Evolutionary conservation across 2,113 vertebrate genomes (phyloP), one percentile per base, ranked within the genome.

Genomic region (Leuciscus idus): DNA sequence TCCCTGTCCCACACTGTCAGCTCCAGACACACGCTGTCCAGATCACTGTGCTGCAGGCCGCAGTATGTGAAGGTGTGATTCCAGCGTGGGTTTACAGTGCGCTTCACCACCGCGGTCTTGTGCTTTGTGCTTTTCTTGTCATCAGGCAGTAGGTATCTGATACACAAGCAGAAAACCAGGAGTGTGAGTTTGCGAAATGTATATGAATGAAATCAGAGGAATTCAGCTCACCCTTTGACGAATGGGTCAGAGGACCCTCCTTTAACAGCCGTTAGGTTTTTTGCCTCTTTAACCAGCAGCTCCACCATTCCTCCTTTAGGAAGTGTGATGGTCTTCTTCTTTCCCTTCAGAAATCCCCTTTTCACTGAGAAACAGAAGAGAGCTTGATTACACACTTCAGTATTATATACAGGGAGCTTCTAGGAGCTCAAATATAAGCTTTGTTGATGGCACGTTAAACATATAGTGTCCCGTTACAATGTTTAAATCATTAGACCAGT

Each of bases 1-100:
- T 99, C 98, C 91, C 98, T 98, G 95, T 98, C 98, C 98, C 98
- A 99, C 81, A 99, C 93, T 0, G 98, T 99, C 87, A 99, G 92
- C 90, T 99, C 98, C 84, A 99, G 92, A 88, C 96, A 99, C 87
- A 96, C 95, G 2, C 97, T 97, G 87, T 91, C 93, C 82, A 99
- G 95, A 90, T 99, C 98, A 64, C 90, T 93, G 0, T 95, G 93
- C 90, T 95, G 93, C 91, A 99, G 92, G 76, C 96, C 97, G 39
- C 95, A 95, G 93, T 99, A 99, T 61, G 94, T 93, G 91, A 99
- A 99, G 21, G 95, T 98, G 89, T 99, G 97, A 91, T 99, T 99
- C 98, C 98, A 99, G 83, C 94, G 95, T 4, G 98, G 98, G 89
- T 98, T 98, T 75, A 99, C 96, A 0, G 95, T 97, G 89, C 96